Conservation (phyloP, 2,797 vertebrate species). For the Morelia viridis region DNA sequence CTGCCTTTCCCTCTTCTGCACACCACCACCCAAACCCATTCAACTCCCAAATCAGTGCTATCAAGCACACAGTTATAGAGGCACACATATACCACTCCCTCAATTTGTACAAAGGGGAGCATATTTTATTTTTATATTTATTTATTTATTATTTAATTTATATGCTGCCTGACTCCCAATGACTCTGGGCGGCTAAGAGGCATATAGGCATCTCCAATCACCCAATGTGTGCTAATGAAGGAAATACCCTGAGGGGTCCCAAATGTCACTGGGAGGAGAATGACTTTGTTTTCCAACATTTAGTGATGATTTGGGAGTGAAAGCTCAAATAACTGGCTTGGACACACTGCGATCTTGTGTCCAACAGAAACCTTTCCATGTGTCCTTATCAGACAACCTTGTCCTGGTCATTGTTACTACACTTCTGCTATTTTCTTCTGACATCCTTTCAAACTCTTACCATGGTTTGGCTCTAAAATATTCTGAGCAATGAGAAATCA, state of each 20-base stretch:
- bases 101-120: slow-evolving; percentile 29
- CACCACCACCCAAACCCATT: neutral
- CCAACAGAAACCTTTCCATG: slow-evolving; percentile 17
- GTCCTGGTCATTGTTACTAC: slow-evolving; percentile 36
- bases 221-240: slow-evolving; percentile 34
- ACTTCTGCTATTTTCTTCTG: slow-evolving; percentile 57
- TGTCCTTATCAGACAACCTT: slow-evolving; percentile 29
- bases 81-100: neutral
- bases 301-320: slow-evolving; percentile 51
- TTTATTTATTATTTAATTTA: neutral
- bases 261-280: slow-evolving; percentile 16
- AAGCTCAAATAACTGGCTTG: neutral
- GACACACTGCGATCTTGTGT: slow-evolving; percentile 16
- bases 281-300: slow-evolving; percentile 37
- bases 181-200: neutral
- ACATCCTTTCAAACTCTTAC: slow-evolving; percentile 13
- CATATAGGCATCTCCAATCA: slow-evolving; percentile 3
- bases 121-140: neutral
- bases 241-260: slow-evolving; percentile 27
- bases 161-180: neutral
- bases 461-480: slow-evolving; percentile 63
- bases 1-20: neutral
- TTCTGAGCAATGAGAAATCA: slow-evolving; percentile 67
- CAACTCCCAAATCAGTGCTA: neutral
- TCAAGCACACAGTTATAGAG: neutral